Evolutionary conservation across 2,888 invertebrate species (phyloP), one percentile per base, ranked within the genome.

Genomic region (Hypolimnas misippus): DNA sequence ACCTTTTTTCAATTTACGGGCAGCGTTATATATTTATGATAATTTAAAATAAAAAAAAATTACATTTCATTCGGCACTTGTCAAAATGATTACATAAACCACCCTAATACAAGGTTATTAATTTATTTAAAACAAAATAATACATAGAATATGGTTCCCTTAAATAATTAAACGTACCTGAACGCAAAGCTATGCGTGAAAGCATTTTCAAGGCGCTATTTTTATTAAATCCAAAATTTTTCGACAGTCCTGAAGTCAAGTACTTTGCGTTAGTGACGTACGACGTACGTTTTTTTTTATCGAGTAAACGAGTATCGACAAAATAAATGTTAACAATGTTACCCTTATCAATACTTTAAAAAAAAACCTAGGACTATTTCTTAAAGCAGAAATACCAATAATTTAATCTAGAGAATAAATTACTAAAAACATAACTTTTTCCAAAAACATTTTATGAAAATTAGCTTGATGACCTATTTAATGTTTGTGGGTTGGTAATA

Each of bases 111-210:
- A 79, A 81, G 81, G 86, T 84, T 84, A 83, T 70, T 73, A 64
- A 63, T 25, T 49, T 49, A 69, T 76, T 78, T 21, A 21, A n/a
- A 25, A 25, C 42, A n/a, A 44, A 60, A 35, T 67, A 66, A 35
- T 29, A 1, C 67, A 62, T 50, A 51, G 50, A 57, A 58, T 31
- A 52, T 51, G 14, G 16, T 6, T 21, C 25, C 33, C 57, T 51
- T 56, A 58, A 29, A 52, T 63, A 66, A 70, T 66, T 65, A 62
- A 53, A 82, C 88, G 84, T 93, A 95, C 95, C 94, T 92, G 94
- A 92, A 84, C 94, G 93, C 86, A 94, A 91, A 86, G 94, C 93
- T 83, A 94, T 92, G 79, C 95, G 94, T 74, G 95, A 95, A 82
- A 95, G 87, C 95, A 95, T 95, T 92, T 93, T 93, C 74, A 71